A percentile compares a stretch with the other conserved stretches of the same genome.
These are phyloP conservation scores for Elaphurus davidianus DNA, from an alignment of 2,113 vertebrate species.

Conservation along the genomic window DNA sequence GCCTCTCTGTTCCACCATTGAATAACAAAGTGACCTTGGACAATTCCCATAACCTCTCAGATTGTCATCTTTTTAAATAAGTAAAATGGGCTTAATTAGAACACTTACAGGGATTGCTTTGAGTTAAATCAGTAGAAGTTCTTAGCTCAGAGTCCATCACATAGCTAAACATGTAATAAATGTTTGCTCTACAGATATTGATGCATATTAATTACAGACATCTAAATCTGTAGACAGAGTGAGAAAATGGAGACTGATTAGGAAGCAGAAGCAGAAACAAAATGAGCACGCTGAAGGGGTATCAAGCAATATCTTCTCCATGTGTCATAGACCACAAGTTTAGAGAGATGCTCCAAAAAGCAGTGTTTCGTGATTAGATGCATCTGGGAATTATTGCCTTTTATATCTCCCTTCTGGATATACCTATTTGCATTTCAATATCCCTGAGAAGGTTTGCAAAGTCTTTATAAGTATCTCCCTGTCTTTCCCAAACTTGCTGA, in stretches of 20 bases:
- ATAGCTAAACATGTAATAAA: background rate
- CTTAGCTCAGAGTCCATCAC: background rate
- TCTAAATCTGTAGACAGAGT: background rate
- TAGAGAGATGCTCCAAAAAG: background rate
- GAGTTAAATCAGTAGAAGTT: background rate
- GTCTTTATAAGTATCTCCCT: background rate
- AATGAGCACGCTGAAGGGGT: background rate
- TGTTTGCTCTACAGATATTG: background rate
- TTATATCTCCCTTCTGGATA: background rate
- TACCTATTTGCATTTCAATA: background rate
- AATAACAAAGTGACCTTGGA: background rate
- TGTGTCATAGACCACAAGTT: background rate
- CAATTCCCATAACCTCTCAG: background rate
- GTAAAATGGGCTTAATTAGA: background rate
- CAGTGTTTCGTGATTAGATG: background rate
- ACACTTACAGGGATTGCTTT: background rate
- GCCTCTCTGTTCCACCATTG: background rate
- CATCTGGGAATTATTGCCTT: background rate
- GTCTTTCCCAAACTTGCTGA: background rate
- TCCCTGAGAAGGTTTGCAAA: background rate
- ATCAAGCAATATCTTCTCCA: background rate
- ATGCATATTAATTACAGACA: background rate
- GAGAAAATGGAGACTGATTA: background rate
- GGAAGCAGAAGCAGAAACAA: background rate
- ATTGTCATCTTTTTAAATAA: background rate